Evolutionary conservation across 2,888 invertebrate genomes (phyloP).

Genomic region (Synergus itoensis): DNA sequence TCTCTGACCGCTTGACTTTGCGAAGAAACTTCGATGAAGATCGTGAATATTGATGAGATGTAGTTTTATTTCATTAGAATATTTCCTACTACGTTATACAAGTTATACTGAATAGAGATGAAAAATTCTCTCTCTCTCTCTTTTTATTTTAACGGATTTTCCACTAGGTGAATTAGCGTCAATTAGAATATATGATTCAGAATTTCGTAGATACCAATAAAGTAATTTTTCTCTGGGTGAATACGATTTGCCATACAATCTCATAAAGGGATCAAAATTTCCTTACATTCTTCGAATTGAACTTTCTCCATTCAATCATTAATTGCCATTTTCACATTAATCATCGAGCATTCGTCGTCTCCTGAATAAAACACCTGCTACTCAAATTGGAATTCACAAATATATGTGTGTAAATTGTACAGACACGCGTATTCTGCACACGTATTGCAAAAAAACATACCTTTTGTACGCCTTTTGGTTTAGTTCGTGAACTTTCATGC

Average conservation of each 20-base stretch:
- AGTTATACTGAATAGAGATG: not conserved
- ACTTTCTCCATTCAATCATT: not conserved
- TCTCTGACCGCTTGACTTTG: conserved; percentile 7
- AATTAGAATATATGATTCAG: not conserved
- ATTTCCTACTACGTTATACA: conserved; percentile 4
- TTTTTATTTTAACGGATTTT: not conserved
- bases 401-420: not conserved
- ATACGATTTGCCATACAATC: not conserved
- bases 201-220: not conserved
- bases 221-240: not conserved
- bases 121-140: not conserved
- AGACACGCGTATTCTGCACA: not conserved
- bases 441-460: conserved; percentile 6
- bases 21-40: not conserved
- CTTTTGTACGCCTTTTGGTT: conserved; percentile 17
- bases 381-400: conserved; percentile 1
- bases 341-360: conserved; percentile 9
- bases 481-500: conserved; percentile 17
- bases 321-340: not conserved
- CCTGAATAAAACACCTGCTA: not conserved
- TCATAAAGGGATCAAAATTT: not conserved
- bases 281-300: not conserved
- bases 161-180: not conserved
- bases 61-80: not conserved
- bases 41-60: conserved; percentile 20